These are phyloP conservation scores for Archips crataeganus DNA, from an alignment of 2,888 invertebrate genomes.

Conservation along the genomic window DNA sequence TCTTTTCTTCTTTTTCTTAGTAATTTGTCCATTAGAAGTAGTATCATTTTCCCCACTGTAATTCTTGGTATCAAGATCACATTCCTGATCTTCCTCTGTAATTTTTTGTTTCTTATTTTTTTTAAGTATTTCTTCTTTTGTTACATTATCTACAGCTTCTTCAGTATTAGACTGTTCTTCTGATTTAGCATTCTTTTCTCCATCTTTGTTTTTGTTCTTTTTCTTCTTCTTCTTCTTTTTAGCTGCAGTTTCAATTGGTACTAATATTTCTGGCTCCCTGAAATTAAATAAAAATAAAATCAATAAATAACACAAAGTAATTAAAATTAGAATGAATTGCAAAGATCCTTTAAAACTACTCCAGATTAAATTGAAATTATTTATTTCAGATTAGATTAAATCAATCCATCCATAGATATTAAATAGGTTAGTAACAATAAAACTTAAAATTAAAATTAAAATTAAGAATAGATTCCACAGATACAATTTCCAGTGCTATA, in stretches of 20 bases:
- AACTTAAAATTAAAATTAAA: too few relatives aligned
- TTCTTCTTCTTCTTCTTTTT: constrained; percentile 77
- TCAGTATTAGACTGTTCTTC: constrained; percentile 49
- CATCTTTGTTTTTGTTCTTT: constrained; percentile 58
- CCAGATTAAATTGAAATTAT: too few relatives aligned
- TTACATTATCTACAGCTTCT: constrained; percentile 39
- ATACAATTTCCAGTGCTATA: too few relatives aligned
- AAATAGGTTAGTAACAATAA: too few relatives aligned
- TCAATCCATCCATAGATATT: too few relatives aligned
- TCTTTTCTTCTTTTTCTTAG: constrained; percentile 44
- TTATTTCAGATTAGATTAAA: too few relatives aligned
- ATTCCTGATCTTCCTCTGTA: constrained; percentile 40
- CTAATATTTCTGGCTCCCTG: constrained; percentile 73
- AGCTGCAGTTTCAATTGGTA: constrained; percentile 65
- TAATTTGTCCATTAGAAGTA: not conserved
- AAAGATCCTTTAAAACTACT: not conserved
- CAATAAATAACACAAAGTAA: not conserved
- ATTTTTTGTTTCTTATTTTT: constrained; percentile 37
- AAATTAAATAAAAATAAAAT: constrained; percentile 39
- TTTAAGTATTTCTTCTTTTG: constrained; percentile 50
- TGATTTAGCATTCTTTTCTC: constrained; percentile 32
- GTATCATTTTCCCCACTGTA: constrained; percentile 22
- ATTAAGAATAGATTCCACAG: too few relatives aligned
- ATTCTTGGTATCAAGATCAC: not conserved
- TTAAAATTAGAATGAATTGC: not conserved